Base-by-base conservation (phyloP, 2,113 vertebrate species). In the Ceratotherium simum region DNA sequence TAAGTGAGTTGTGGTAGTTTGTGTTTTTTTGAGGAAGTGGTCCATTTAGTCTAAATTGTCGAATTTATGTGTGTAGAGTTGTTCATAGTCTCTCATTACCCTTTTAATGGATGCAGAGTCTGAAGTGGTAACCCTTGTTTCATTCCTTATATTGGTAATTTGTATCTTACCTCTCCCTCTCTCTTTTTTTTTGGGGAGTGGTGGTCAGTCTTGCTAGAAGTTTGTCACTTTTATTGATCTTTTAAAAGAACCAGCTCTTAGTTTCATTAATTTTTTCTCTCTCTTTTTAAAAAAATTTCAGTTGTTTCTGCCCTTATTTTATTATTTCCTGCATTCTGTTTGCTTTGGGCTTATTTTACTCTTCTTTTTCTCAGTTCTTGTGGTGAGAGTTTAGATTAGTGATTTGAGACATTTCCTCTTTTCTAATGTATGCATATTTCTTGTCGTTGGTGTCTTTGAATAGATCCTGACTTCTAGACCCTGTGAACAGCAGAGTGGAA, bases 21-120 rank as follows among this genome's bases (percentile, higher is more conserved):
- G 36, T 23, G 9, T 29, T 36, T 72, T 65, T 39, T 33, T 79
- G 33, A n/a, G 17, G 36, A 82, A 17, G 27, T 42, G 16, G 11
- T 25, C 36, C 51, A 5, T 54, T 67, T 33, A 42, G 36, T 67
- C 60, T 20, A 10, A 16, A 11, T 13, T 11, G 23, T 56, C 33
- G n/a, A 10, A 5, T 46, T 67, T 29, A 2, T 10, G 33, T 31
- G 67, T 10, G 25, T 3, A 0, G 25, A 25, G 21, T 4, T 48
- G 70, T 33, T 5, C 8, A 1, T 10, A 2, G 21, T 11, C 7
- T 6, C 39, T 80, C 1, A 1, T n/a, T 0, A 16, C 1, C 18
- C 42, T 72, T 23, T 1, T 2, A 54, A 23, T 14, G 58, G 42
- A 39, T 65, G 31, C 33, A 31, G 65, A 23, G 0, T 42, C 91